These are phyloP conservation scores for Chironomus tentans DNA, from an alignment of 2,888 invertebrate genomes.

Conservation along the genomic window DNA sequence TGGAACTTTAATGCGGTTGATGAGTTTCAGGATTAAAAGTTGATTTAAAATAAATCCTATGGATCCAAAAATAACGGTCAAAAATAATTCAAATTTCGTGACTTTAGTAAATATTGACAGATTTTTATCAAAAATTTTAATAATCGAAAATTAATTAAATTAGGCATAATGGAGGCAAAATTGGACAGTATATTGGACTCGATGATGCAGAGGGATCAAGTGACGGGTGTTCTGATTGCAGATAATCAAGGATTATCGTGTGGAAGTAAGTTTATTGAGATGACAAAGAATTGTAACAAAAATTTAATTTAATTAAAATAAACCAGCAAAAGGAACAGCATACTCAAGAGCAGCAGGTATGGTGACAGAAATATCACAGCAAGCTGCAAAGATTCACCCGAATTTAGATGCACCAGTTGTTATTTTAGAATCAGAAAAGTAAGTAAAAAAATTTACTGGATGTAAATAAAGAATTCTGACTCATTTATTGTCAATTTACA, in stretches of 20 bases:
- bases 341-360: not conserved
- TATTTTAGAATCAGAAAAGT: slow-evolving; percentile 1
- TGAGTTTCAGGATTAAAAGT: not conserved
- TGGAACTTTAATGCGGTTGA: no score
- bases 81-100: no score
- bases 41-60: not conserved
- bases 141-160: not conserved
- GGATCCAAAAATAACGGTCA: no score
- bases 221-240: not conserved
- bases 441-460: not conserved
- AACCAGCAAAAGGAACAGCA: slow-evolving; percentile 11
- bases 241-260: not conserved
- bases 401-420: slow-evolving; percentile 18
- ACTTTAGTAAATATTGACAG: not conserved
- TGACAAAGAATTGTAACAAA: not conserved
- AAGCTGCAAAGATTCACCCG: slow-evolving; percentile 14
- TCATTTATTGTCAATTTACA: not conserved
- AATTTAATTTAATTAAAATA: not conserved
- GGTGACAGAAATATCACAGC: not conserved
- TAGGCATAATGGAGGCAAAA: not conserved
- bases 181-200: not conserved
- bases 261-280: slow-evolving; percentile 2
- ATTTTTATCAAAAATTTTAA: not conserved
- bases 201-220: slow-evolving; percentile 17
- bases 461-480: not conserved